These are phyloP conservation scores for Achlya flavicornis DNA, from an alignment of 2,888 invertebrate genomes.

Conservation along the genomic window DNA sequence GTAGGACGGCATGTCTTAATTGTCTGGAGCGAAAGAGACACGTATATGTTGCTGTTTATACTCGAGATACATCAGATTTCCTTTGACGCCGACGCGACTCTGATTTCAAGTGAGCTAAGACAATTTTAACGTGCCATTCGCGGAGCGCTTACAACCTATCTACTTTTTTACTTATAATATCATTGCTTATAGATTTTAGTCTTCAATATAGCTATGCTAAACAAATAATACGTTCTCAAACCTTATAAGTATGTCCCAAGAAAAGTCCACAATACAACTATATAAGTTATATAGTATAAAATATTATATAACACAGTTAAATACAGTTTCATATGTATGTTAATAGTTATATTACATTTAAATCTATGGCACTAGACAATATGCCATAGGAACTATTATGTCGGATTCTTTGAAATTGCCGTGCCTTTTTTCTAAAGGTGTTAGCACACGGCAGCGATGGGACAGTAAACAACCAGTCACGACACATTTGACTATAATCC, in stretches of 20 bases:
- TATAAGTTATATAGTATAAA: not conserved
- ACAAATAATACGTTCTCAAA: too few species aligned
- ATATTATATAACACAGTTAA: not conserved
- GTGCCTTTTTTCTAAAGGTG: not conserved
- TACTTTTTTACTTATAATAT: too few species aligned
- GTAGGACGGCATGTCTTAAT: too few species aligned
- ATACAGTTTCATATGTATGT: not conserved
- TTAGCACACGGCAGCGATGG: not conserved
- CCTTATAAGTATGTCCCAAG: not conserved
- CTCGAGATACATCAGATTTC: too few species aligned
- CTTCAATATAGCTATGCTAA: not conserved
- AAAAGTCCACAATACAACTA: not conserved
- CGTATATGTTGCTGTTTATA: too few species aligned
- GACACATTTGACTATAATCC: not conserved
- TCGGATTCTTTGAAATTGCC: not conserved
- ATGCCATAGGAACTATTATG: not conserved
- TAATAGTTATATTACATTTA: not conserved
- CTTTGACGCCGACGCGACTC: too few species aligned
- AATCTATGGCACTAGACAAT: slow-evolving; percentile 4
- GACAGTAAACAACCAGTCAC: not conserved
- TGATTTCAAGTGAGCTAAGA: too few species aligned
- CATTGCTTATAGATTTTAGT: not conserved
- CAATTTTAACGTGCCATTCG: too few species aligned
- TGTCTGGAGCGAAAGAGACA: too few species aligned
- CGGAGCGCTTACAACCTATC: too few species aligned